Conservation (phyloP, 2,113 vertebrate genomes). For the Odontophorus gujanensis region DNA sequence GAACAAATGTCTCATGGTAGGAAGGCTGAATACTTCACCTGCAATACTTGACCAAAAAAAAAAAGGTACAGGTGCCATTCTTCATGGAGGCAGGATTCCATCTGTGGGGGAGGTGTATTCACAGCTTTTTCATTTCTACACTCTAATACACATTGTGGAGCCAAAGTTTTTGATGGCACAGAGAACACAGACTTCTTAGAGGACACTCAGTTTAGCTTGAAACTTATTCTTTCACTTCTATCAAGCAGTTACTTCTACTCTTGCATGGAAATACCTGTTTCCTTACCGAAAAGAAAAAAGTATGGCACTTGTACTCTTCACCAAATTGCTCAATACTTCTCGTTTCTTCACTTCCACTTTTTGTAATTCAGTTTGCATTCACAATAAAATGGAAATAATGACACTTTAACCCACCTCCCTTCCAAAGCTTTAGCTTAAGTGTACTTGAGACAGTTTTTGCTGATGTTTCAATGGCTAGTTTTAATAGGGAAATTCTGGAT, state of each 20-base stretch:
- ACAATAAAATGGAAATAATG: not conserved
- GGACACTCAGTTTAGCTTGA: not conserved
- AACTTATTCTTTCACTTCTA: not conserved
- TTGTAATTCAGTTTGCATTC: not conserved
- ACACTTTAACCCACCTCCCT: rapidly evolving
- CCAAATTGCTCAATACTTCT: not conserved
- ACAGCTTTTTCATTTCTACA: not conserved
- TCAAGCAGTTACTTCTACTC: not conserved
- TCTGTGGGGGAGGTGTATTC: not conserved
- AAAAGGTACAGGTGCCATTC: not conserved
- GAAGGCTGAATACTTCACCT: rapidly evolving
- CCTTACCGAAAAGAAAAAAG: not conserved
- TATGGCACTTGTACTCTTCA: not conserved
- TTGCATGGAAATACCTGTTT: not conserved
- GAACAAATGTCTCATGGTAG: rapidly evolving
- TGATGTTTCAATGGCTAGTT: rapidly evolving
- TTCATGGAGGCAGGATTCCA: not conserved
- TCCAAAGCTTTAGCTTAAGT: not conserved
- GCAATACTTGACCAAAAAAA: not conserved
- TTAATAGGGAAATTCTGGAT: not conserved
- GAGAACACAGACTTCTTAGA: not conserved
- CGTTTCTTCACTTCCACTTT: not conserved
- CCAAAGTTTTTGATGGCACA: not conserved
- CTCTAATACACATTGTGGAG: not conserved
- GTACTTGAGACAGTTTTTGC: rapidly evolving